Conservation (phyloP, 2,797 vertebrate genomes). For the Naso thynnoides region DNA sequence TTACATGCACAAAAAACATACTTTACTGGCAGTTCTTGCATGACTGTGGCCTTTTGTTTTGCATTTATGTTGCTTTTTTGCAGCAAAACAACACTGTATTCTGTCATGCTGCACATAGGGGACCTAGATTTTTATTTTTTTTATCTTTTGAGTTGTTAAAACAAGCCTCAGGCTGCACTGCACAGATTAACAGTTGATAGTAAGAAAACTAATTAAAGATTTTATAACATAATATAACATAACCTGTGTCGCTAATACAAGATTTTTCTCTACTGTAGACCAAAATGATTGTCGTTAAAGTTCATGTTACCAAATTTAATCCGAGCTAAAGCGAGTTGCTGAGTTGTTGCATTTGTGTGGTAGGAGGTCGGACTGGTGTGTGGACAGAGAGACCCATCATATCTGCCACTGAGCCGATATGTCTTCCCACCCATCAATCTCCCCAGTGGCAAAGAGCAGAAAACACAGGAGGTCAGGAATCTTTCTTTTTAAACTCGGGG, state of each 20-base stretch:
- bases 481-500: conserved; percentile 15
- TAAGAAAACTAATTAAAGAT: not conserved
- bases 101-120: conserved; percentile 6
- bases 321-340: not conserved
- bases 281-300: not conserved
- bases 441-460: not conserved
- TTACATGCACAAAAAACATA: conserved; percentile 21
- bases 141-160: not conserved
- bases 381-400: conserved; percentile 9
- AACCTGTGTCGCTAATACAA: not conserved
- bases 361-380: not conserved
- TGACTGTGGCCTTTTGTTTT: not conserved
- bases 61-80: not conserved
- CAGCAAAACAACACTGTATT: not conserved
- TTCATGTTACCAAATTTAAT: not conserved
- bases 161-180: not conserved
- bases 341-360: not conserved
- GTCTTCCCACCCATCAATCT: conserved; percentile 4
- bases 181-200: not conserved
- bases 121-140: no score
- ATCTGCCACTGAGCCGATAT: conserved; percentile 12
- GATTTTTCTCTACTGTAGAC: not conserved
- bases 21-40: conserved; percentile 9
- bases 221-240: no score
- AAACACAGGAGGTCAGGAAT: not conserved